These are phyloP conservation scores for Cyphomyrus plagiostoma DNA, from an alignment of 2,113 vertebrate species.

Conservation along the genomic window DNA sequence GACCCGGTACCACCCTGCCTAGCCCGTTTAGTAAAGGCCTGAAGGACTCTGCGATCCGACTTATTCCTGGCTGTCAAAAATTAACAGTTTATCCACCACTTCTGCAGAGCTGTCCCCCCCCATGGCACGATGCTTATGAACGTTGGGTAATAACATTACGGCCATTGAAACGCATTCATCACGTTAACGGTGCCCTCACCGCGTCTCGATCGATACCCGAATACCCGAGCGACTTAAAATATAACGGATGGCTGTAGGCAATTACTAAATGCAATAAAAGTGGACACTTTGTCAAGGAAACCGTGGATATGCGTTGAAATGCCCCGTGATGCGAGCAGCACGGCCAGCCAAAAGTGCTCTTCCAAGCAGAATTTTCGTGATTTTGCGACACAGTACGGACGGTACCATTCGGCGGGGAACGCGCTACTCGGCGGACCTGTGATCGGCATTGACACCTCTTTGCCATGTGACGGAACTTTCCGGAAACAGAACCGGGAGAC, in stretches of 20 bases:
- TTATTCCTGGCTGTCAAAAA: conserved; percentile 31
- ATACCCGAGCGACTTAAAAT: conserved; percentile 35
- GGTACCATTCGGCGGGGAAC: neutral
- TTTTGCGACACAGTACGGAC: neutral
- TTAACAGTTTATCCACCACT: conserved; percentile 65
- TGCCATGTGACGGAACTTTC: neutral
- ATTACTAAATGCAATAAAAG: neutral
- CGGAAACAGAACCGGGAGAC: neutral
- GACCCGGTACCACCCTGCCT: neutral
- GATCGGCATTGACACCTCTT: neutral
- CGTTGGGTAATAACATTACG: neutral
- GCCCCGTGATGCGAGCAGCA: neutral
- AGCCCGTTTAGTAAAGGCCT: neutral
- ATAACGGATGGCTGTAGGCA: neutral
- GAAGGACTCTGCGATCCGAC: neutral
- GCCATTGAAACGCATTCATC: neutral
- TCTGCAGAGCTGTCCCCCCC: conserved; percentile 40
- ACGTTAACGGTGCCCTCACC: neutral
- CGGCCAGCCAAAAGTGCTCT: conserved; percentile 31
- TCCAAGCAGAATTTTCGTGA: conserved; percentile 7
- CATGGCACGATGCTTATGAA: neutral
- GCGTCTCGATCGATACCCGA: neutral
- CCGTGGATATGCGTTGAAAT: neutral
- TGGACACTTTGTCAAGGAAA: neutral
- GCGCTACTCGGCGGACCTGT: neutral